Evolutionary conservation across 2,888 invertebrate genomes (phyloP).

Genomic region (Eumacrocentrus americanus): DNA sequence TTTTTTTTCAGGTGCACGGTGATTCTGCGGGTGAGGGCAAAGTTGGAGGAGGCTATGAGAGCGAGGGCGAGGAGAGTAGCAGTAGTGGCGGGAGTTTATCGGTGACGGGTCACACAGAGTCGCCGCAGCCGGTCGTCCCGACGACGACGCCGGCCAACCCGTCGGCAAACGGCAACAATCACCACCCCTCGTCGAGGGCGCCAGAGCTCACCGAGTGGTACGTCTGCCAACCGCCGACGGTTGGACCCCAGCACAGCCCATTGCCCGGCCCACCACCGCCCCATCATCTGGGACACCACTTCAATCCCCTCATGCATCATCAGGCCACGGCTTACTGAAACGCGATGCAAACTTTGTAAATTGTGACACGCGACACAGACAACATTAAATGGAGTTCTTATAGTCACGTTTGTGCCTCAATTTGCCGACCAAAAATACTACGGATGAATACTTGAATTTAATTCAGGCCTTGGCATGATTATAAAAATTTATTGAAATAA

Average conservation of each 20-base stretch:
- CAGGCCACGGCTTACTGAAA: constrained; percentile 61
- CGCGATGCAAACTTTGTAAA: constrained; percentile 8
- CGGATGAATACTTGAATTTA: too few relatives aligned
- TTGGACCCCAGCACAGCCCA: constrained; percentile 64
- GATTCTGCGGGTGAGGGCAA: constrained; percentile 64
- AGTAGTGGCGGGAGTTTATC: constrained; percentile 77
- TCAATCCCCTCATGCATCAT: constrained; percentile 69
- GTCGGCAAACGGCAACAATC: constrained; percentile 39
- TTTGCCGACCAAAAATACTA: constrained; percentile 42
- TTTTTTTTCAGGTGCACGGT: constrained; percentile 69
- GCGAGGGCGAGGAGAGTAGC: constrained; percentile 87
- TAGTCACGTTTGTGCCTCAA: constrained; percentile 51
- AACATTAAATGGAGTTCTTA: constrained; percentile 18
- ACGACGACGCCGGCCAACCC: constrained; percentile 44
- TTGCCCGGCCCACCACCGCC: constrained; percentile 73
- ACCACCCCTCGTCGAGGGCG: constrained; percentile 60
- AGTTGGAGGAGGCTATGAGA: constrained; percentile 75
- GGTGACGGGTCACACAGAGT: constrained; percentile 65
- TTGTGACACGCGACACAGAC: background rate
- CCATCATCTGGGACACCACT: constrained; percentile 69
- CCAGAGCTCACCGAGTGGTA: constrained; percentile 81
- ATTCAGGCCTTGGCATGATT: too few relatives aligned
- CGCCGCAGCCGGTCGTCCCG: constrained; percentile 65
- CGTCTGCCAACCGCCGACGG: constrained; percentile 75
- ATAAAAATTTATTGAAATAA: too few relatives aligned